Percentiles rank a stretch among this genome's conserved stretches.
phyloP scores from a whole-genome alignment of 2,888 invertebrate genomes.

The Autographa pulchrina region DNA sequence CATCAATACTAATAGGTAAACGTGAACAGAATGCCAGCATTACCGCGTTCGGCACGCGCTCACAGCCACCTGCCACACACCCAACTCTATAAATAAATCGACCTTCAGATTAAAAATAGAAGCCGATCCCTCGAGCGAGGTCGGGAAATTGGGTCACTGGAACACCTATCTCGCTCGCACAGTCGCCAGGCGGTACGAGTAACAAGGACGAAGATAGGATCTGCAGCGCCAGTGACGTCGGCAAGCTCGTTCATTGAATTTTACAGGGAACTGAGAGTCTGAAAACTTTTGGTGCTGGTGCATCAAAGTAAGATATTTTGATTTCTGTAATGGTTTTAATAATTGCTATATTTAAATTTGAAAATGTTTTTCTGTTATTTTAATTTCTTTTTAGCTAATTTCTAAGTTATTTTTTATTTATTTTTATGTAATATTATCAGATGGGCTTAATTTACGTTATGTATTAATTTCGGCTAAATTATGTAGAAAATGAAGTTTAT shows the following conservation, averaged over 20 bases:
- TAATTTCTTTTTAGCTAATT: background rate
- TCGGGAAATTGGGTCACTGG: conserved; percentile 87
- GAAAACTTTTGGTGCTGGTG: conserved; percentile 67
- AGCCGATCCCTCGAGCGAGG: conserved; percentile 85
- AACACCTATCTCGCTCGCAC: conserved; percentile 71
- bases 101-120: conserved; percentile 89
- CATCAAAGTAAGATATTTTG: conserved; percentile 65
- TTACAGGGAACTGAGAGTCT: conserved; percentile 68
- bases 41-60: conserved; percentile 58
- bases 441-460: background rate
- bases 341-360: background rate
- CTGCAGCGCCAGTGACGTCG: conserved; percentile 85
- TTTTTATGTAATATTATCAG: background rate
- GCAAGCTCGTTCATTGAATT: conserved; percentile 86
- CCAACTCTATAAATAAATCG: conserved; percentile 86
- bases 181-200: conserved; percentile 32
- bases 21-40: conserved; percentile 21
- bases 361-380: background rate
- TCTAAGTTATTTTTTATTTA: background rate
- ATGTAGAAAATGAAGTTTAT: conserved; percentile 24
- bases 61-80: conserved; percentile 65
- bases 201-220: conserved; percentile 71
- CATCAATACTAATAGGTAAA: conserved; percentile 3
- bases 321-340: conserved; percentile 23
- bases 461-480: conserved; percentile 3